These are phyloP conservation scores for Antrozous pallidus DNA, from an alignment of 2,797 vertebrate species.

Conservation along the genomic window DNA sequence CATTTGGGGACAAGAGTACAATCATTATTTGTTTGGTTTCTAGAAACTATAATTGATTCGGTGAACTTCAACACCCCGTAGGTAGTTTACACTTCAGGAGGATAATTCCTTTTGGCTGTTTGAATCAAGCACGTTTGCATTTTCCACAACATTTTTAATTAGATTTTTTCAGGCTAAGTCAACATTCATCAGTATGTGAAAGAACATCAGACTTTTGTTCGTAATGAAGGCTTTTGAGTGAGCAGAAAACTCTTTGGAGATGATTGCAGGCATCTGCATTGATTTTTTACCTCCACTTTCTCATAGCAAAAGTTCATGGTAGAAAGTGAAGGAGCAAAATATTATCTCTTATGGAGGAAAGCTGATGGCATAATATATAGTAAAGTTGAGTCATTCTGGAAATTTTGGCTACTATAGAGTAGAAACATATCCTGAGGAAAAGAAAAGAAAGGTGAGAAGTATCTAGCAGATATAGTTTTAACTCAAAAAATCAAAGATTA, in stretches of 20 bases:
- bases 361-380: not conserved
- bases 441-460: not conserved
- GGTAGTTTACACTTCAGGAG: not conserved
- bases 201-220: conserved; percentile 22
- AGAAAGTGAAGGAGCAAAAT: not conserved
- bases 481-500: not conserved
- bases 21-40: conserved; percentile 38
- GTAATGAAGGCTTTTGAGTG: not conserved
- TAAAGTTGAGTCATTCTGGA: not conserved
- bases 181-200: conserved; percentile 40
- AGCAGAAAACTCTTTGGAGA: not conserved
- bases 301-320: not conserved
- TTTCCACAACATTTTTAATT: conserved; percentile 72
- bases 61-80: conserved; percentile 8
- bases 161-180: conserved; percentile 64
- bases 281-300: not conserved
- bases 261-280: not conserved
- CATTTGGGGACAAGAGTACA: not conserved
- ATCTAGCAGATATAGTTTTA: not conserved
- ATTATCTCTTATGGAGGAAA: not conserved
- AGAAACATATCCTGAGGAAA: not conserved
- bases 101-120: conserved; percentile 45
- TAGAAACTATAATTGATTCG: conserved; percentile 32
- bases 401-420: not conserved
- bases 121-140: conserved; percentile 57